Percentiles rank a stretch among this genome's conserved stretches.
These are phyloP conservation scores for Laterallus jamaicensis DNA, from an alignment of 2,113 vertebrate genomes.

Conservation along the genomic window DNA sequence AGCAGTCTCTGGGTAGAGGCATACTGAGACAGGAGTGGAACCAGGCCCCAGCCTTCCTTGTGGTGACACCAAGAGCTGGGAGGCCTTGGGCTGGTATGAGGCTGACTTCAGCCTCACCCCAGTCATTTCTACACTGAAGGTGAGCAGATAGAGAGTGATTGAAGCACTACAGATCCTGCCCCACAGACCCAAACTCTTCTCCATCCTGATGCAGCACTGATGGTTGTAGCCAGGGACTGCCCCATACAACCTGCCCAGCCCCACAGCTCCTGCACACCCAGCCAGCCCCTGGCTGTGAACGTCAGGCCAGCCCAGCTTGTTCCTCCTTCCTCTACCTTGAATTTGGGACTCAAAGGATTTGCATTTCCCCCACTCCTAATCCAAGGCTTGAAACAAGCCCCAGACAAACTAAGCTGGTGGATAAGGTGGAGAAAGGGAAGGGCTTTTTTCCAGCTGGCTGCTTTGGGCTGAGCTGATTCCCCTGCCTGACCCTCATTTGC, in stretches of 20 bases:
- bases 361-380: neutral
- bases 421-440: constrained; percentile 11
- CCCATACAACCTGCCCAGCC: neutral
- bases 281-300: neutral
- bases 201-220: neutral
- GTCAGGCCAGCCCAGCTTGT: neutral
- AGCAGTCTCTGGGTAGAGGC: neutral
- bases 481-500: neutral
- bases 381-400: neutral
- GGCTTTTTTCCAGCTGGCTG: constrained; percentile 37
- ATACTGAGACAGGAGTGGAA: neutral
- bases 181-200: neutral
- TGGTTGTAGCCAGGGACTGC: neutral
- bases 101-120: neutral
- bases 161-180: neutral
- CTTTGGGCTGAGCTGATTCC: neutral
- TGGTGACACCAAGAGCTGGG: fast-evolving
- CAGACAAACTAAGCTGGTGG: neutral
- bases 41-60: neutral
- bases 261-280: neutral
- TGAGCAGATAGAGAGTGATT: neutral
- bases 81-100: neutral
- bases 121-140: neutral
- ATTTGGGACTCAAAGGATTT: neutral
- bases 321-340: neutral